A percentile compares a stretch with the other conserved stretches of the same genome.
Evolutionary conservation across 1,140 invertebrate species (phyloP).

Genomic region (Copidosoma floridanum): DNA sequence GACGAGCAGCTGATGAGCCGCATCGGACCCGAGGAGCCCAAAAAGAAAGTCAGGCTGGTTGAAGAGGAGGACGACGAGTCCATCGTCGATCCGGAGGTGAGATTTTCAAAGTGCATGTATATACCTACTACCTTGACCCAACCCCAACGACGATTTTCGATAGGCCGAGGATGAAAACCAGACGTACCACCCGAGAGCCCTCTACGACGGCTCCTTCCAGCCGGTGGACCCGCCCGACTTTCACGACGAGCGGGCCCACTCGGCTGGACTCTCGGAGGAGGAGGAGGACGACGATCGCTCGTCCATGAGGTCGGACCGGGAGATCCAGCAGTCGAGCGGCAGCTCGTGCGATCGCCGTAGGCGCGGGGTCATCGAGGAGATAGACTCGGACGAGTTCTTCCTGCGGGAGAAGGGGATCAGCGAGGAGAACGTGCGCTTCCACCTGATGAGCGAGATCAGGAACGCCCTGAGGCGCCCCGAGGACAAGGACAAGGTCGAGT

Average conservation of each 20-base stretch:
- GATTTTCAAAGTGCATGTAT: neutral
- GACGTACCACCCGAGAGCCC: slow-evolving; percentile 21
- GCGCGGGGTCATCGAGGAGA: slow-evolving; percentile 74
- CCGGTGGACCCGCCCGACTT: slow-evolving; percentile 45
- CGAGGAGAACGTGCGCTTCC: slow-evolving; percentile 76
- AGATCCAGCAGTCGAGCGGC: slow-evolving; percentile 54
- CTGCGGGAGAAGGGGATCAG: slow-evolving; percentile 75
- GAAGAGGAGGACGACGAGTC: slow-evolving; percentile 8
- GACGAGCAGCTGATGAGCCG: slow-evolving; percentile 29
- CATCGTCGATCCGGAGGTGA: slow-evolving; percentile 17
- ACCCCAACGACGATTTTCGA: no score
- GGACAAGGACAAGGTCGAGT: no score
- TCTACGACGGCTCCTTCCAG: slow-evolving; percentile 35
- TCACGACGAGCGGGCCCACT: slow-evolving; percentile 14
- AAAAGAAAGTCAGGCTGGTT: slow-evolving; percentile 6
- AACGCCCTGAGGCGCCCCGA: slow-evolving; percentile 23
- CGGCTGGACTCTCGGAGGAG: slow-evolving; percentile 36
- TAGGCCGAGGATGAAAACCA: neutral
- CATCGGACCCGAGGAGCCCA: slow-evolving; percentile 9
- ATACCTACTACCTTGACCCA: no score
- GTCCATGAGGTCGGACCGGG: slow-evolving; percentile 49
- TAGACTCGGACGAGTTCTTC: slow-evolving; percentile 84
- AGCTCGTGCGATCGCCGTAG: slow-evolving; percentile 56
- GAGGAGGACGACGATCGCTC: slow-evolving; percentile 33
- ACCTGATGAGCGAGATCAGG: slow-evolving; percentile 73